Conservation (phyloP, 2,113 vertebrate species). For the Macroglossus sobrinus region DNA sequence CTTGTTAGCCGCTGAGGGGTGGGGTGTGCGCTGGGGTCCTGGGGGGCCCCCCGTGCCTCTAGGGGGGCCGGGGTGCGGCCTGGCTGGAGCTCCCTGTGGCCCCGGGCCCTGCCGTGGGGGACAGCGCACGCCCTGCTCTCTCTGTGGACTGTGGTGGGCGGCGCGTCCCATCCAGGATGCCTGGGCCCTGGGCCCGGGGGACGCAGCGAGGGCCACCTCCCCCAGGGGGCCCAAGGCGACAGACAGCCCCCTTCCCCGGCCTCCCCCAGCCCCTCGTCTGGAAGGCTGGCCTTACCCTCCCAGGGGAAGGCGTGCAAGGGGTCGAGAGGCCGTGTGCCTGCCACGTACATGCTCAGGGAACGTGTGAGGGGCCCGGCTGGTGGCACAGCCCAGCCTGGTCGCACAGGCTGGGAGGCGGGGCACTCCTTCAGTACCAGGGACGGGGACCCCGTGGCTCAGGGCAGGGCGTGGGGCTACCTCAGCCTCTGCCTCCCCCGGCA, state of each 20-base stretch:
- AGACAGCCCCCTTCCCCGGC: fast-evolving
- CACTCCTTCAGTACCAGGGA: not conserved
- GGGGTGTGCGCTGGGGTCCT: constrained; percentile 78
- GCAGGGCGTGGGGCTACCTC: not conserved
- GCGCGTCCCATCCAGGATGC: not conserved
- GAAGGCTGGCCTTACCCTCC: not conserved
- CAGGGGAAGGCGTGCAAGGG: not conserved
- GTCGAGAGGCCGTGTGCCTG: not conserved
- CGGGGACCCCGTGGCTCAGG: not conserved
- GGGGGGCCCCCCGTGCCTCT: constrained; percentile 77
- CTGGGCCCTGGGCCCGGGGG: not conserved
- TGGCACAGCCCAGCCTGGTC: not conserved
- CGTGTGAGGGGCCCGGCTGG: not conserved
- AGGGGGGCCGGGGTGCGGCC: constrained; percentile 63
- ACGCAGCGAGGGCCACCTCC: not conserved
- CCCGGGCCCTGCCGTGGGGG: constrained; percentile 72
- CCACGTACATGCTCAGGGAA: not conserved
- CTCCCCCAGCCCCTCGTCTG: not conserved
- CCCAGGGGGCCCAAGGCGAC: fast-evolving
- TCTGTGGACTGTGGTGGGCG: fast-evolving
- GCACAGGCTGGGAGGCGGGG: not conserved
- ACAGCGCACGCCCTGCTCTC: constrained; percentile 42
- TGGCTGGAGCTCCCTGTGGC: constrained; percentile 73
- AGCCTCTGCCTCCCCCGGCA: not conserved
- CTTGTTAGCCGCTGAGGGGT: constrained; percentile 87